Percentiles rank a stretch among this genome's conserved stretches.
These are phyloP conservation scores for Bilobella aurantiaca DNA, from an alignment of 1,140 invertebrate genomes.

Conservation along the genomic window DNA sequence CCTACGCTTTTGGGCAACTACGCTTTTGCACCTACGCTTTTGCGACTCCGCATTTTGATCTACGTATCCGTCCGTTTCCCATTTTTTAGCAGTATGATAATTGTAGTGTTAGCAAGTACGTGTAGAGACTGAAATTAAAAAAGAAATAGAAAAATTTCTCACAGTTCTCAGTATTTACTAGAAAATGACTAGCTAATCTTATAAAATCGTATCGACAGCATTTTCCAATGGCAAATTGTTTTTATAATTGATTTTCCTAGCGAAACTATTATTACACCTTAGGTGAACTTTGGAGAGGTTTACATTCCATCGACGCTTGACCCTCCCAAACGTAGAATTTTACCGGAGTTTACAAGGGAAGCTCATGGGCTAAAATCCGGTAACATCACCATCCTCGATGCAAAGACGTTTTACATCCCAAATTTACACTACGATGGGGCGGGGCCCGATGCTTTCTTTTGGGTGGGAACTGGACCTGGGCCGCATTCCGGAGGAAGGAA, in stretches of 20 bases:
- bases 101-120: no score
- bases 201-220: no score
- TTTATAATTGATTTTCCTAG: background rate
- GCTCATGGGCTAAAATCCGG: slow-evolving; percentile 78
- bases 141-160: no score
- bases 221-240: no score
- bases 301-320: slow-evolving; percentile 62
- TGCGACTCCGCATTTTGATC: no score
- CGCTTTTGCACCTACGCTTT: no score
- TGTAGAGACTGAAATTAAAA: no score
- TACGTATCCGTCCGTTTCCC: no score
- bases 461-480: slow-evolving; percentile 74
- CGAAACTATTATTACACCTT: slow-evolving; percentile 10
- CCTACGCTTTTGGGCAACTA: no score
- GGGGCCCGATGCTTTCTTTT: slow-evolving; percentile 82
- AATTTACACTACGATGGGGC: slow-evolving; percentile 84
- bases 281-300: slow-evolving; percentile 79
- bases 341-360: slow-evolving; percentile 72
- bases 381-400: slow-evolving; percentile 79
- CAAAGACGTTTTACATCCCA: slow-evolving; percentile 83
- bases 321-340: slow-evolving; percentile 55
- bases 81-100: no score
- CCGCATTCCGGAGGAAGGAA: slow-evolving; percentile 72
- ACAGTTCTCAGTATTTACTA: no score
- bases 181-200: no score